phyloP scores from a whole-genome alignment of 2,888 invertebrate species.

The Hecatera dysodea region DNA sequence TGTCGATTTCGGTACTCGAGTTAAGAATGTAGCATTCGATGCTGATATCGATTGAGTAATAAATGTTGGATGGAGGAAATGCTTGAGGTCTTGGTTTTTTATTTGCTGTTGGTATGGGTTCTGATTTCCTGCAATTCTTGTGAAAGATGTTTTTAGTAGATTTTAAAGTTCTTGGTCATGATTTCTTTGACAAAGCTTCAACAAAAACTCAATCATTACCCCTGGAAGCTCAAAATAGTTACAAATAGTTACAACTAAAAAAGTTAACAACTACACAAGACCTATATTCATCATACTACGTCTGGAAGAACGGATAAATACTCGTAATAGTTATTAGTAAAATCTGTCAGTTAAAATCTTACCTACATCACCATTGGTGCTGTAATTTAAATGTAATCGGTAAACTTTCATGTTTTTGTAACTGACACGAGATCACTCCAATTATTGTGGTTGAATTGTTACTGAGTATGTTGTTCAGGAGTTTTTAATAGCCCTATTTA shows the following conservation, averaged over 20 bases:
- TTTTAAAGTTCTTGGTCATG: background rate
- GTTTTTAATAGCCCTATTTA: too few relatives aligned
- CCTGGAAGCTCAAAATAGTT: background rate
- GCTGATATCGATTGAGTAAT: conserved; percentile 44
- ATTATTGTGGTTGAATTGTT: conserved; percentile 7
- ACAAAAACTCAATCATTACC: too few relatives aligned
- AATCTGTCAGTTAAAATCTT: background rate
- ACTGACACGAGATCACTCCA: conserved; percentile 9
- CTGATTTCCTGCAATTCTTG: background rate
- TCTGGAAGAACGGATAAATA: background rate
- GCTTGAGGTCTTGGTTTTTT: conserved; percentile 11
- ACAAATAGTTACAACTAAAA: too few relatives aligned
- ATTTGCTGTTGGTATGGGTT: conserved; percentile 4
- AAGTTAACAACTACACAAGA: background rate
- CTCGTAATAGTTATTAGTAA: background rate
- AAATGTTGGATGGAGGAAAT: conserved; percentile 4
- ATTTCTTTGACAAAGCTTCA: background rate
- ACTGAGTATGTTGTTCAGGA: background rate
- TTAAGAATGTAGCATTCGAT: conserved; percentile 50
- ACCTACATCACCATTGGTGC: background rate
- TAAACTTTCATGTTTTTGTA: conserved; percentile 9
- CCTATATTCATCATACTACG: background rate
- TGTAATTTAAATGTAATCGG: conserved; percentile 18
- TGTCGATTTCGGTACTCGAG: conserved; percentile 13
- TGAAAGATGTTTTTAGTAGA: too few relatives aligned